A percentile compares a stretch with the other conserved stretches of the same genome.
Conservation (phyloP, 1,140 invertebrate species). For the Drosophila parabipectinata region DNA sequence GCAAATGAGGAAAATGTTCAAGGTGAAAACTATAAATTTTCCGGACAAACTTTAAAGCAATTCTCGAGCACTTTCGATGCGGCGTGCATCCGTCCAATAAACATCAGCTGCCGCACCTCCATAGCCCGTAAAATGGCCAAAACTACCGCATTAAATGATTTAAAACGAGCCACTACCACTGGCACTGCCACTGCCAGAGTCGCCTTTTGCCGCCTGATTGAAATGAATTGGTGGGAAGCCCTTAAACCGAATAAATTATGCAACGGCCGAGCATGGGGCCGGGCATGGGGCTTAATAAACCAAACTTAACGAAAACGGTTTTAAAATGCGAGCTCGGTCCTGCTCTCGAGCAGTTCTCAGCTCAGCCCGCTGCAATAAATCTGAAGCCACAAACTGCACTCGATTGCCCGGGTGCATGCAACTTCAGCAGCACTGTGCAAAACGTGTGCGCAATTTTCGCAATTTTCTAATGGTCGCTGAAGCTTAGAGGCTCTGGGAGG, state of each 20-base stretch:
- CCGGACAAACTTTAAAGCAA: constrained; percentile 6
- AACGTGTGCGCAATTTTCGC: constrained; percentile 80
- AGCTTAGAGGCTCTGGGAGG: constrained; percentile 25
- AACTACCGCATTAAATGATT: constrained; percentile 49
- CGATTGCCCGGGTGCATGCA: constrained; percentile 69
- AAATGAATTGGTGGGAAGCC: constrained; percentile 49
- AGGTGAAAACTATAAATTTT: constrained; percentile 20
- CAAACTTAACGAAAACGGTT: constrained; percentile 69
- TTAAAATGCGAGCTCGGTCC: constrained; percentile 66
- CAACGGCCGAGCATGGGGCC: constrained; percentile 22
- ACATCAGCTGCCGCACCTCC: constrained; percentile 35
- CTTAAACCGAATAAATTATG: constrained; percentile 71
- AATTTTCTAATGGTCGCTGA: constrained; percentile 80
- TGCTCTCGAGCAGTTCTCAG: constrained; percentile 20
- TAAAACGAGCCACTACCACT: constrained; percentile 27
- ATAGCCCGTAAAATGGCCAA: constrained; percentile 26
- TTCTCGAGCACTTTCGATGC: constrained; percentile 19
- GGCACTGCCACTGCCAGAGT: neutral
- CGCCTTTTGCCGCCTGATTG: constrained; percentile 13
- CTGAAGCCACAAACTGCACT: constrained; percentile 71
- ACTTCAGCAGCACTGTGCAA: constrained; percentile 29
- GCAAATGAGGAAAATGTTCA: constrained; percentile 19
- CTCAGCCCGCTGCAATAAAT: constrained; percentile 69
- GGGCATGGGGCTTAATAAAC: constrained; percentile 63
- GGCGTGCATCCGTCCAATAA: constrained; percentile 35